Percentiles rank a stretch among this genome's conserved stretches.
Conservation (phyloP, 2,113 vertebrate species). For the Regulus satrapa region DNA sequence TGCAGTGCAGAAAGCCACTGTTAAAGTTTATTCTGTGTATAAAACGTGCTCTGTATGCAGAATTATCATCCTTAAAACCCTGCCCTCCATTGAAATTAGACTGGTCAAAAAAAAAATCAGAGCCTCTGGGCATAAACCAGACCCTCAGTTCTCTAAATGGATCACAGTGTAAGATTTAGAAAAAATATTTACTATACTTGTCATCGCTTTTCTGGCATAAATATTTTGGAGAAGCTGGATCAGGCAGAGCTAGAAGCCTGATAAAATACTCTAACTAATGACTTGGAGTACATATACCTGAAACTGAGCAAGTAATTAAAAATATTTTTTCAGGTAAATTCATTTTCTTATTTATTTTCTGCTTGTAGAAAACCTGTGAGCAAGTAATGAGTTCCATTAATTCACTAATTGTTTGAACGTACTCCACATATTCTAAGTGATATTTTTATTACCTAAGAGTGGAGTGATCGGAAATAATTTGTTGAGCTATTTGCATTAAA, state of each 20-base stretch:
- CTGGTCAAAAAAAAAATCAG: background rate
- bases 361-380: background rate
- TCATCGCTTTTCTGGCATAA: background rate
- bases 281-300: background rate
- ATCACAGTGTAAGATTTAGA: background rate
- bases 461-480: background rate
- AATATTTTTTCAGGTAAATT: background rate
- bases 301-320: background rate
- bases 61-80: background rate
- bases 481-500: background rate
- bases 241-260: background rate
- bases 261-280: background rate
- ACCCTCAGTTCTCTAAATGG: background rate
- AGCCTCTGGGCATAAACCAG: background rate
- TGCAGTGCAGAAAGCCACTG: background rate
- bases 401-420: background rate
- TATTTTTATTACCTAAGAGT: background rate
- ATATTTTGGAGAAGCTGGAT: constrained; percentile 23
- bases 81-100: background rate
- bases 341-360: background rate
- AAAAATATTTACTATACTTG: background rate
- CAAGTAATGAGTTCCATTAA: background rate
- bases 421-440: background rate
- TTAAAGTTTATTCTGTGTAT: background rate
- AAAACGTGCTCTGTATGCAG: background rate